Evolutionary conservation across 2,797 vertebrate genomes (phyloP), one percentile per base, ranked within the genome.

Genomic region (Phataginus tricuspis): DNA sequence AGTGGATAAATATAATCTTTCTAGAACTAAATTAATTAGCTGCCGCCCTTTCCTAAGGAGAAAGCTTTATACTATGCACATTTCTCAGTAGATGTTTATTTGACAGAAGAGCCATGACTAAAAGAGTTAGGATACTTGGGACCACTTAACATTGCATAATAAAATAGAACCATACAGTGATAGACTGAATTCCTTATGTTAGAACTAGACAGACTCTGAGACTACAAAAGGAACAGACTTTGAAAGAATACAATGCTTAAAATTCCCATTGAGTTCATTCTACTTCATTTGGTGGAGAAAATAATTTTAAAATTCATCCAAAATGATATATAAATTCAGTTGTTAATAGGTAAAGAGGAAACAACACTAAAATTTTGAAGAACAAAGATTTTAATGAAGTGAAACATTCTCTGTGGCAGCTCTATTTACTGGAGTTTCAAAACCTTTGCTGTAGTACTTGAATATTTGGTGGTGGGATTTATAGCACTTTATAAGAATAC

Each of bases 1-100:
- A 59, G 53, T 91, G 3, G 0, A 64, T 93, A 93, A 90, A 14
- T 37, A 42, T 10, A 83, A 37, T 75, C 45, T 94, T 72, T 27
- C 9, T 8, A 86, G 19, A 96, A 94, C 66, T 68, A 0, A 87
- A 95, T 90, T 95, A 95, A 96, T 94, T 85, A 96, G 18, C 25
- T 96, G 12, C 4, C 9, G 5, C 61, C 9, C 0, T 80, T 97
- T 96, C 10, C 53, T 84, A 34, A n/a, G 75, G 61, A 95, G 21
- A 94, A 79, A 83, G 2, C 0, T 37, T 89, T 91, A 72, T 63
- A 61, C 10, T 77, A 87, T 63, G 12, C 2, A 79, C 0, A 45
- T 90, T 92, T 97, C 86, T 97, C 39, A n/a, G 13, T 42, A 71
- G 21, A 37, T 64, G 93, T 57, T 34, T 92, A 78, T 89, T 55